phyloP scores from a whole-genome alignment of 2,888 invertebrate genomes.

The Caenorhabditis macrosperma region DNA sequence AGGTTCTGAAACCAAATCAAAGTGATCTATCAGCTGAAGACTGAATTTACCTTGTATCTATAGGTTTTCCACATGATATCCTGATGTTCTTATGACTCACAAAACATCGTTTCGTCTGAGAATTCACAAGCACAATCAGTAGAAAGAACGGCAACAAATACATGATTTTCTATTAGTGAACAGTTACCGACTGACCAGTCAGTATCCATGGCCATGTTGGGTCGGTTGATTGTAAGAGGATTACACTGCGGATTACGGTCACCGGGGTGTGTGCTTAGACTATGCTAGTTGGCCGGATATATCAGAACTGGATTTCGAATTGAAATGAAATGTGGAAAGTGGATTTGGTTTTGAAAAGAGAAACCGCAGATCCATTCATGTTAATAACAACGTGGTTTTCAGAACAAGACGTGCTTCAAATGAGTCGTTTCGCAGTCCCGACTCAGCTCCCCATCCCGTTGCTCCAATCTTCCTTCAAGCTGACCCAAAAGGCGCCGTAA shows the following conservation, averaged over 20 bases:
- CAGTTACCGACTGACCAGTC: slow-evolving; percentile 47
- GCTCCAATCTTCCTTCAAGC: not conserved
- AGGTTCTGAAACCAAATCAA: slow-evolving; percentile 21
- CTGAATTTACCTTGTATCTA: slow-evolving; percentile 34
- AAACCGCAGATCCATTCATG: not conserved
- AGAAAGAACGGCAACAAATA: slow-evolving; percentile 40
- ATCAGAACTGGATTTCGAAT: slow-evolving; percentile 32
- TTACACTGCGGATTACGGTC: slow-evolving; percentile 59
- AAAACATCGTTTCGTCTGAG: slow-evolving; percentile 50
- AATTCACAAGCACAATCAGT: slow-evolving; percentile 15
- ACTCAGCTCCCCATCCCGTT: not conserved
- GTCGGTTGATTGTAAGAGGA: slow-evolving; percentile 60
- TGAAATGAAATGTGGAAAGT: slow-evolving; percentile 1
- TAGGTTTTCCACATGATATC: slow-evolving; percentile 55
- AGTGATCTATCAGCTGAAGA: not conserved
- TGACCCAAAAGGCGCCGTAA: too few relatives aligned
- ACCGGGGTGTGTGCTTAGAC: slow-evolving; percentile 29
- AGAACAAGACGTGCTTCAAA: slow-evolving; percentile 5
- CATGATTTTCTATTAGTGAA: slow-evolving; percentile 44
- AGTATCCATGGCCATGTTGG: slow-evolving; percentile 22
- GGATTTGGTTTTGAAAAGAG: not conserved
- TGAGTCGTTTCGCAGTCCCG: not conserved
- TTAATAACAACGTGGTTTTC: not conserved
- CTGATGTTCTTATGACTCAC: slow-evolving; percentile 56
- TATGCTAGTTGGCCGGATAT: slow-evolving; percentile 41